Evolutionary conservation across 2,113 vertebrate genomes (phyloP).

Genomic region (Mus pahari): DNA sequence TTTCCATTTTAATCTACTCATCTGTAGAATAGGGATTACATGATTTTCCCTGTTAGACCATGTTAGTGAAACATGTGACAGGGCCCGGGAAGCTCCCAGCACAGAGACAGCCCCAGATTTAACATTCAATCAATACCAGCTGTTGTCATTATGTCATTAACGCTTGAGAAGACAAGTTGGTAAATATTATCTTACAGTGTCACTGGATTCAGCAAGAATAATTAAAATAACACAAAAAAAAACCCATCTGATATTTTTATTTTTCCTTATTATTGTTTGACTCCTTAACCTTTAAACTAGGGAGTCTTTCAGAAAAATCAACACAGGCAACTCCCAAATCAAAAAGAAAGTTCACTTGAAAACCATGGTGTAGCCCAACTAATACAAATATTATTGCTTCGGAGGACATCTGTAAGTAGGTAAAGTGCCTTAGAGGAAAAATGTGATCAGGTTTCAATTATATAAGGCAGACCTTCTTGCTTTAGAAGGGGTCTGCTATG

Average conservation of each 20-base stretch:
- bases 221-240: conserved; percentile 71
- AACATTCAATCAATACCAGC: conserved; percentile 30
- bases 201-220: conserved; percentile 69
- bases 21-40: conserved; percentile 39
- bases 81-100: neutral
- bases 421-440: conserved; percentile 59
- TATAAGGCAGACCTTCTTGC: conserved; percentile 67
- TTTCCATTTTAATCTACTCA: conserved; percentile 11
- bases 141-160: conserved; percentile 65
- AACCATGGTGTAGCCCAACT: conserved; percentile 65
- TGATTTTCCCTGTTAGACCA: neutral
- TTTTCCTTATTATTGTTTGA: conserved; percentile 74
- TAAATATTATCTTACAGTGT: conserved; percentile 77
- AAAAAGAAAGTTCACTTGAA: conserved; percentile 76
- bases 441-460: conserved; percentile 72
- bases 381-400: conserved; percentile 79
- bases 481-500: conserved; percentile 64
- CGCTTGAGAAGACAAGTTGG: conserved; percentile 27
- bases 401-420: conserved; percentile 78
- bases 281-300: conserved; percentile 71
- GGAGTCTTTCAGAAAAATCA: conserved; percentile 80
- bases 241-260: conserved; percentile 63
- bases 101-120: neutral
- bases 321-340: conserved; percentile 73
- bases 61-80: neutral